Evolutionary conservation across 2,113 vertebrate genomes (phyloP).

Genomic region (Notarius lentiginosus): DNA sequence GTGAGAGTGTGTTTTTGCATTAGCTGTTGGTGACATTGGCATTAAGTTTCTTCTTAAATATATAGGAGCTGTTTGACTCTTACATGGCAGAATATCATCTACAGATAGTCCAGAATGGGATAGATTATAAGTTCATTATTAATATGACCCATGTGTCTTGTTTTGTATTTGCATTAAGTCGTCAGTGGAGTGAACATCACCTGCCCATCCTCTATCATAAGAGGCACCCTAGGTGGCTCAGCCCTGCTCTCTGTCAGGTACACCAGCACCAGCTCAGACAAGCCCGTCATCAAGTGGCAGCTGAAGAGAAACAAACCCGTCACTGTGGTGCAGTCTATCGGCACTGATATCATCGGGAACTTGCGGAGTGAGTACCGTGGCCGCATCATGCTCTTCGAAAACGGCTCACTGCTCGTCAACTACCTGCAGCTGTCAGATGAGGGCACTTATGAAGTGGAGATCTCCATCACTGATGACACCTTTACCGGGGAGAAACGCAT

Average conservation of each 20-base stretch:
- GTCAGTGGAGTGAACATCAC: slow-evolving; percentile 89
- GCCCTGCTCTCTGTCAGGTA: slow-evolving; percentile 89
- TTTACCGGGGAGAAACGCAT: slow-evolving; percentile 91
- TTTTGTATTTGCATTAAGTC: slow-evolving; percentile 62
- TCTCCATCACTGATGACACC: slow-evolving; percentile 93
- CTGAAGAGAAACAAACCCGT: slow-evolving; percentile 84
- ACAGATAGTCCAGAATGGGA: neutral
- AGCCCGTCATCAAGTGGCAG: slow-evolving; percentile 96
- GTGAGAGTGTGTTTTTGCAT: no score
- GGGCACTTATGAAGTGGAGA: slow-evolving; percentile 90
- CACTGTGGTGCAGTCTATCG: slow-evolving; percentile 92
- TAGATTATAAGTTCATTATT: neutral
- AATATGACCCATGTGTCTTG: neutral
- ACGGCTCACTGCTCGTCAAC: slow-evolving; percentile 89
- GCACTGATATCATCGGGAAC: slow-evolving; percentile 90
- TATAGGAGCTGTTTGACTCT: neutral
- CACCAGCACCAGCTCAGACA: slow-evolving; percentile 83
- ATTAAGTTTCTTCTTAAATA: neutral
- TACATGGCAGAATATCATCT: neutral
- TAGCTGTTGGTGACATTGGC: neutral
- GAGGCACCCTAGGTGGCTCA: slow-evolving; percentile 79
- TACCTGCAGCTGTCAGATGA: slow-evolving; percentile 85
- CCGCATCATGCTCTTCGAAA: slow-evolving; percentile 89
- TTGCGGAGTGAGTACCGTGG: slow-evolving; percentile 86
- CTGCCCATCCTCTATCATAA: slow-evolving; percentile 78